phyloP scores from a whole-genome alignment of 2,888 invertebrate species.

The Chymomyza fuscimana region DNA sequence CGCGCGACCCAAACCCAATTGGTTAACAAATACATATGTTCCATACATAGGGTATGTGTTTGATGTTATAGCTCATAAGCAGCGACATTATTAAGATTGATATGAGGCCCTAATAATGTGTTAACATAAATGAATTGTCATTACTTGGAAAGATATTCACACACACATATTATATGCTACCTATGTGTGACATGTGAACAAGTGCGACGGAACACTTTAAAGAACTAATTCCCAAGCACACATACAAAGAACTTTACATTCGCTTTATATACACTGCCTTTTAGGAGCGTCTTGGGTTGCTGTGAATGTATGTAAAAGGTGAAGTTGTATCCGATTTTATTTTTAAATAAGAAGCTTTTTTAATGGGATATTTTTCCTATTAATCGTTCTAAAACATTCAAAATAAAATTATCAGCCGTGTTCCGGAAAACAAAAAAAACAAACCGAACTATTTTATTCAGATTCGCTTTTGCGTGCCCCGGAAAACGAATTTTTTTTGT shows the following conservation, averaged over 20 bases:
- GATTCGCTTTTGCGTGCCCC: too few relatives aligned
- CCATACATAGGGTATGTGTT: constrained; percentile 16
- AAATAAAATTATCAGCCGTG: too few relatives aligned
- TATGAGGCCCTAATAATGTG: constrained; percentile 69
- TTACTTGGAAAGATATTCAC: constrained; percentile 38
- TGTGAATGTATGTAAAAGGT: background rate
- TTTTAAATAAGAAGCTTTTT: too few relatives aligned
- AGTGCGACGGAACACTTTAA: constrained; percentile 55
- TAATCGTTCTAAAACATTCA: too few relatives aligned
- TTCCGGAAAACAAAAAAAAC: too few relatives aligned
- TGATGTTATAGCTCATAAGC: constrained; percentile 60
- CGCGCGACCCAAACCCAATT: constrained; percentile 65
- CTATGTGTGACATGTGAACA: constrained; percentile 58
- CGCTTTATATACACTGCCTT: background rate
- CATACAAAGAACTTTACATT: background rate
- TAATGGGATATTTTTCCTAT: too few relatives aligned
- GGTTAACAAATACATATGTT: constrained; percentile 42
- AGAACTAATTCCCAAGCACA: constrained; percentile 20
- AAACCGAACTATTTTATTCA: too few relatives aligned
- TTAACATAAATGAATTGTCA: constrained; percentile 71
- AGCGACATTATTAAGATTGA: constrained; percentile 68
- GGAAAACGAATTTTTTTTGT: too few relatives aligned
- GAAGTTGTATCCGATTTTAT: background rate
- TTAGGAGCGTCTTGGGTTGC: background rate
- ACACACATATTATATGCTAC: background rate